Evolutionary conservation across 2,888 invertebrate genomes (phyloP).

Genomic region (Onchidella celtica): DNA sequence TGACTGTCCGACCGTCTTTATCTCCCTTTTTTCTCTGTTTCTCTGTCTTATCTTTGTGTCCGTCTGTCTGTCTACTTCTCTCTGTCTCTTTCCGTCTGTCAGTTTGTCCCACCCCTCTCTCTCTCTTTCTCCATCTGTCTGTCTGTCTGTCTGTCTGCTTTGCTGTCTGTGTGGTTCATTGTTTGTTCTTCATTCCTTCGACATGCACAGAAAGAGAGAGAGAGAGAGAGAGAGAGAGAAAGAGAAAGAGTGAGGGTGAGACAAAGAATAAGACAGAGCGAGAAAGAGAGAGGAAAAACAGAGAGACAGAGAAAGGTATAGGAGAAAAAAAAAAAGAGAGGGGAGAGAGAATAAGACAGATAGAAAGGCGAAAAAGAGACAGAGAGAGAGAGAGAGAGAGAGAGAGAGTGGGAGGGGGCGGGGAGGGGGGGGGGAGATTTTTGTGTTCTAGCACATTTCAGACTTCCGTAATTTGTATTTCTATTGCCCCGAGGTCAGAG

Average conservation of each 20-base stretch:
- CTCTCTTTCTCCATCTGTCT: background rate
- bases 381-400: slow-evolving; percentile 16
- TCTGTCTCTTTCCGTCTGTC: background rate
- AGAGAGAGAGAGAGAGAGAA: background rate
- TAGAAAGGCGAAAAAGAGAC: slow-evolving; percentile 1
- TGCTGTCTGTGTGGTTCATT: slow-evolving; percentile 2
- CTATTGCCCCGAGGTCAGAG: too few relatives aligned
- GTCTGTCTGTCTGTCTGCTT: slow-evolving; percentile 21
- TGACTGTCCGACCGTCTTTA: background rate
- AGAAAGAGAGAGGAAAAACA: background rate
- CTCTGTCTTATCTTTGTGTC: background rate
- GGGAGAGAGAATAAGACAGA: background rate
- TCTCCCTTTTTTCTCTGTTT: too few relatives aligned
- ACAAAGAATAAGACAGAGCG: slow-evolving; percentile 1
- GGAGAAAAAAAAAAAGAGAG: background rate
- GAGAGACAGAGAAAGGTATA: background rate
- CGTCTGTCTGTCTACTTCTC: background rate
- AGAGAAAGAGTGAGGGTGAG: background rate
- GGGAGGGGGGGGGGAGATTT: background rate
- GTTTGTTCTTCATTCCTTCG: background rate
- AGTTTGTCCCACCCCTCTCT: background rate
- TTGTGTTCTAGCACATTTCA: too few relatives aligned
- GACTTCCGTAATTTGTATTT: too few relatives aligned
- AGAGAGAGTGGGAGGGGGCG: slow-evolving; percentile 2
- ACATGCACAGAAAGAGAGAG: background rate